Conservation (phyloP, 2,797 vertebrate genomes). For the Coregonus sp. region DNA sequence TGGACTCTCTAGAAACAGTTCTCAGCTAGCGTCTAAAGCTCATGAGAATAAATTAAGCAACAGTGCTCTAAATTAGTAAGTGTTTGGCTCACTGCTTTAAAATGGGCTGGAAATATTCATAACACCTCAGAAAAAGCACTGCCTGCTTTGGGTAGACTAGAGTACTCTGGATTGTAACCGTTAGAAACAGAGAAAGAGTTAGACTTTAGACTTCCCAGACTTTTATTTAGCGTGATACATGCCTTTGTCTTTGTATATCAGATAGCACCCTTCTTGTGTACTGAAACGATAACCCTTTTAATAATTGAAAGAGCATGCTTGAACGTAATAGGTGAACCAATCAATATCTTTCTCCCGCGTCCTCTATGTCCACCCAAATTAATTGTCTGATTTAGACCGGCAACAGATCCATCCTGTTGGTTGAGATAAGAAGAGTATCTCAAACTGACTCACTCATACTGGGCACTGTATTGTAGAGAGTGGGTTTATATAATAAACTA, state of each 20-base stretch:
- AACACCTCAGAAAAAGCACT: conserved; percentile 12
- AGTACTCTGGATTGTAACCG: neutral
- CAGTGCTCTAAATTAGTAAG: conserved; percentile 31
- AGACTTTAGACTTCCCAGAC: no score
- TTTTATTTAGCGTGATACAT: neutral
- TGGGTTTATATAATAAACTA: conserved; percentile 71
- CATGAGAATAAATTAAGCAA: conserved; percentile 25
- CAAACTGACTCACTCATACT: conserved; percentile 19
- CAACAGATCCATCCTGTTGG: conserved; percentile 40
- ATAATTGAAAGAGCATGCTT: conserved; percentile 38
- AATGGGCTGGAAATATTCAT: conserved; percentile 11
- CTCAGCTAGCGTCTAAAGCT: conserved; percentile 23
- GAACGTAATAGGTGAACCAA: conserved; percentile 42
- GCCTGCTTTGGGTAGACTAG: neutral
- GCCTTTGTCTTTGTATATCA: neutral
- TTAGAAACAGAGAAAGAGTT: conserved; percentile 31
- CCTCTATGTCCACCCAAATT: conserved; percentile 35
- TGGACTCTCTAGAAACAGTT: conserved; percentile 41
- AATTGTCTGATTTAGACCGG: conserved; percentile 49
- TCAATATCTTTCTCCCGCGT: conserved; percentile 20
- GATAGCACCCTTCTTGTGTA: neutral
- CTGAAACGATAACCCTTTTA: conserved; percentile 6
- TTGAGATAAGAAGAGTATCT: conserved; percentile 36
- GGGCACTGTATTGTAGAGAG: conserved; percentile 40
- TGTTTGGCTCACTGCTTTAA: conserved; percentile 21